Evolutionary conservation across 1,140 invertebrate genomes (phyloP).

Genomic region (Battus philenor): DNA sequence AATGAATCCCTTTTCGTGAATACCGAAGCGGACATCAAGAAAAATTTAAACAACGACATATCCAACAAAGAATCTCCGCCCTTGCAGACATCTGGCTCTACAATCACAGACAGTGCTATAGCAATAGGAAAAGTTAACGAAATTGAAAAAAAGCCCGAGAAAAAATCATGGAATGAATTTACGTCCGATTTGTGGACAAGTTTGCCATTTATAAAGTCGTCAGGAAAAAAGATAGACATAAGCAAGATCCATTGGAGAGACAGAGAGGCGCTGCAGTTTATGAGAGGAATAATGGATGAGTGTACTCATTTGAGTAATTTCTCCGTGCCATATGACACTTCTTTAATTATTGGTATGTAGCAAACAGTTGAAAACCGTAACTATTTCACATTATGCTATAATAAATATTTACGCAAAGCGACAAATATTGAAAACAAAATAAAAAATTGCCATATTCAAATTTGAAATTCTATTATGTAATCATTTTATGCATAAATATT

Average conservation of each 20-base stretch:
- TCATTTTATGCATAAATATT: conserved; percentile 2
- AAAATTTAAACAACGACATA: conserved; percentile 1
- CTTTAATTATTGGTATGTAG: conserved; percentile 83
- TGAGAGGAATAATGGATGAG: conserved; percentile 99
- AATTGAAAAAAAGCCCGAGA: conserved; percentile 29
- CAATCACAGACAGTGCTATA: not conserved
- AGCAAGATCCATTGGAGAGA: conserved; percentile 79
- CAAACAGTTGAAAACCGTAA: too few species aligned
- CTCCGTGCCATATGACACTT: conserved; percentile 88
- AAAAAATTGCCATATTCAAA: not conserved
- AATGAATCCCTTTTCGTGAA: not conserved
- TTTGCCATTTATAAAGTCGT: conserved; percentile 52
- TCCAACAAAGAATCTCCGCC: not conserved
- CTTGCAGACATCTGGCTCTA: not conserved
- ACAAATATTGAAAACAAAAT: not conserved
- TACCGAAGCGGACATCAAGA: not conserved
- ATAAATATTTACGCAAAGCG: too few species aligned
- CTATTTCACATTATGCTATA: too few species aligned
- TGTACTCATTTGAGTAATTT: conserved; percentile 98
- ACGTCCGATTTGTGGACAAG: conserved; percentile 56
- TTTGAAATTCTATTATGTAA: not conserved
- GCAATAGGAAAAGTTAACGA: not conserved
- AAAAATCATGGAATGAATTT: conserved; percentile 58
- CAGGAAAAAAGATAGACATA: conserved; percentile 71
- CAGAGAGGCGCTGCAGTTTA: conserved; percentile 92